Conservation (phyloP, 2,797 vertebrate species). For the Dromococcyx pavoninus region DNA sequence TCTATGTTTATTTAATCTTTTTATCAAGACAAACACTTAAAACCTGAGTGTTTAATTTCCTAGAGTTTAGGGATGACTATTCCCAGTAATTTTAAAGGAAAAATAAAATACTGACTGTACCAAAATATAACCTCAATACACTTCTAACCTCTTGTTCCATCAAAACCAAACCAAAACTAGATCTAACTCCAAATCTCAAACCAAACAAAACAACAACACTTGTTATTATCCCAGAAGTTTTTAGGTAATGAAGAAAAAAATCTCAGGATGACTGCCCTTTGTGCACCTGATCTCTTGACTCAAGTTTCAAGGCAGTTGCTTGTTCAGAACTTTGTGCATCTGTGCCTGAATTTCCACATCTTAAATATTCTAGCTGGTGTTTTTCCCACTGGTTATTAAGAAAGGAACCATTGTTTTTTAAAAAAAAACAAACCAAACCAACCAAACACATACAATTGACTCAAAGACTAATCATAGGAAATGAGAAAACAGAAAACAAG, state of each 20-base stretch:
- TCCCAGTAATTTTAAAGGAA: background rate
- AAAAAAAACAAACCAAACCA: background rate
- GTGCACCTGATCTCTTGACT: slow-evolving; percentile 72
- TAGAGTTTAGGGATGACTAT: background rate
- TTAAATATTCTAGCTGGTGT: slow-evolving; percentile 56
- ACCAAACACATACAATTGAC: no score
- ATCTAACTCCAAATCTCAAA: background rate
- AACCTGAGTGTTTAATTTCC: background rate
- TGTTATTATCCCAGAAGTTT: slow-evolving; percentile 55
- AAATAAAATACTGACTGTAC: background rate
- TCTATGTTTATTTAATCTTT: background rate
- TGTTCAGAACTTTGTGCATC: slow-evolving; percentile 58
- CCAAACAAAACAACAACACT: background rate
- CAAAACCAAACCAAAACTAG: background rate
- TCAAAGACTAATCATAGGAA: slow-evolving; percentile 15
- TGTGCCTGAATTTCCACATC: background rate
- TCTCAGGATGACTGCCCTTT: slow-evolving; percentile 65
- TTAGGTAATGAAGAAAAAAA: slow-evolving; percentile 39
- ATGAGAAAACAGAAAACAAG: slow-evolving; percentile 23
- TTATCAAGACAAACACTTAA: background rate
- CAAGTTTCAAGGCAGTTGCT: slow-evolving; percentile 61
- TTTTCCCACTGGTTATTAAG: slow-evolving; percentile 20
- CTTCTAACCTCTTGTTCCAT: background rate
- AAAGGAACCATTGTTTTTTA: slow-evolving; percentile 10
- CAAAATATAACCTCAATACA: background rate